Evolutionary conservation across 2,888 invertebrate genomes (phyloP).

Genomic region (Standfussiana lucernea): DNA sequence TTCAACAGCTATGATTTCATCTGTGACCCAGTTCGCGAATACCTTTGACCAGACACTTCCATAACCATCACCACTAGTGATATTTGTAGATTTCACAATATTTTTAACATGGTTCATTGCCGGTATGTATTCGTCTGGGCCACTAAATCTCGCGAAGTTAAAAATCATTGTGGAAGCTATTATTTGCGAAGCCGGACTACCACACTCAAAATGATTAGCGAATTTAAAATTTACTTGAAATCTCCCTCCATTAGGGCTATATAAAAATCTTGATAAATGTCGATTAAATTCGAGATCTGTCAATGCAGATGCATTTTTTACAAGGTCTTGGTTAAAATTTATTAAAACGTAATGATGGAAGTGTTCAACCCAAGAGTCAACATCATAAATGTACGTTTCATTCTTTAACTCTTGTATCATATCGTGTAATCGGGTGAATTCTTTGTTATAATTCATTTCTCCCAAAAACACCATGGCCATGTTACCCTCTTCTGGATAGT

Average conservation of each 20-base stretch:
- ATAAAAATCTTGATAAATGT: conserved; percentile 93
- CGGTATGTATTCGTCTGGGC: conserved; percentile 93
- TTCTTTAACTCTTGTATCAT: conserved; percentile 89
- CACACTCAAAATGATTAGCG: conserved; percentile 91
- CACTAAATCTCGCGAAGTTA: conserved; percentile 90
- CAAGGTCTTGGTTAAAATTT: conserved; percentile 87
- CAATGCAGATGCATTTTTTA: conserved; percentile 86
- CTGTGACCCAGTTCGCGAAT: conserved; percentile 94
- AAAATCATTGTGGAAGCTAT: conserved; percentile 92
- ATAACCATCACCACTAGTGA: conserved; percentile 91
- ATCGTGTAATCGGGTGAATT: conserved; percentile 90
- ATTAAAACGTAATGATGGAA: conserved; percentile 91
- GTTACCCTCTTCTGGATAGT: conserved; percentile 92
- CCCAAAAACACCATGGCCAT: conserved; percentile 93
- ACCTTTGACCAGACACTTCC: conserved; percentile 93
- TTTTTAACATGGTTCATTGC: conserved; percentile 93
- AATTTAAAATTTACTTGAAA: conserved; percentile 93
- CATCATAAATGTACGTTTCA: conserved; percentile 88
- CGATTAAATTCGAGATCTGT: conserved; percentile 90
- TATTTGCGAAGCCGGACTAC: conserved; percentile 90
- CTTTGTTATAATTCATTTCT: conserved; percentile 91
- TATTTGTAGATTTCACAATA: conserved; percentile 90
- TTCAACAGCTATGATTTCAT: conserved; percentile 94
- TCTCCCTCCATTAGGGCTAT: conserved; percentile 92
- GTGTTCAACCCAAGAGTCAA: conserved; percentile 92